A percentile compares a stretch with the other conserved stretches of the same genome.
phyloP scores from a whole-genome alignment of 2,888 invertebrate species.

The Hecatera dysodea region DNA sequence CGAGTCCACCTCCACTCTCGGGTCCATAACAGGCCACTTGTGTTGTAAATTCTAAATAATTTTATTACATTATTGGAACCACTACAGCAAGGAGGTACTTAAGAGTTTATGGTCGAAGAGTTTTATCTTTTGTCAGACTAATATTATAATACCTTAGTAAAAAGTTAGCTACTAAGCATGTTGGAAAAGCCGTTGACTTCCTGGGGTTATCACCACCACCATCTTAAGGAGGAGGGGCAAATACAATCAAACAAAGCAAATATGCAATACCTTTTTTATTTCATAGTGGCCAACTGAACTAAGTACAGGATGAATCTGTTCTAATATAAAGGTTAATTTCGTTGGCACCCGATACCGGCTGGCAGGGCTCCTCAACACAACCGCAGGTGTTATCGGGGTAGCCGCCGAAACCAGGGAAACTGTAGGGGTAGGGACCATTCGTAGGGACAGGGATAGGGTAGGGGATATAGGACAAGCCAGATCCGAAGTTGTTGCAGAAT shows the following conservation, averaged over 20 bases:
- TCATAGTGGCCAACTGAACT: background rate
- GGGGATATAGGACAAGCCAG: constrained; percentile 44
- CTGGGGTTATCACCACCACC: background rate
- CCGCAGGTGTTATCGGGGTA: constrained; percentile 33
- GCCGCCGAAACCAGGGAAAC: constrained; percentile 23
- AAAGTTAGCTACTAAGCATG: no score
- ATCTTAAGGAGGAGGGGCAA: background rate
- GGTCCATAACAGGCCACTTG: background rate
- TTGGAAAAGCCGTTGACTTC: background rate
- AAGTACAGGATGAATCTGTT: constrained; percentile 36
- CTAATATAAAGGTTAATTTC: constrained; percentile 58
- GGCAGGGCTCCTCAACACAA: constrained; percentile 21
- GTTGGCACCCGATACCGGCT: background rate
- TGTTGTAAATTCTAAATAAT: background rate
- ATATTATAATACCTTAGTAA: background rate
- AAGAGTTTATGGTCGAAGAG: background rate
- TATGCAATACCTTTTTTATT: constrained; percentile 36
- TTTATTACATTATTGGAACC: background rate
- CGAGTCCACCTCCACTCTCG: background rate
- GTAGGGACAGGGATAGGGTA: constrained; percentile 57
- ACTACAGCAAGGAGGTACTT: no score
- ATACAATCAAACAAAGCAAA: constrained; percentile 23
- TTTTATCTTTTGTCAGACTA: no score
- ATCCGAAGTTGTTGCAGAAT: constrained; percentile 33
- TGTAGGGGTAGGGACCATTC: constrained; percentile 19